A percentile compares a stretch with the other conserved stretches of the same genome.
Conservation (phyloP, 1,140 invertebrate species). For the Argopecten irradians region DNA sequence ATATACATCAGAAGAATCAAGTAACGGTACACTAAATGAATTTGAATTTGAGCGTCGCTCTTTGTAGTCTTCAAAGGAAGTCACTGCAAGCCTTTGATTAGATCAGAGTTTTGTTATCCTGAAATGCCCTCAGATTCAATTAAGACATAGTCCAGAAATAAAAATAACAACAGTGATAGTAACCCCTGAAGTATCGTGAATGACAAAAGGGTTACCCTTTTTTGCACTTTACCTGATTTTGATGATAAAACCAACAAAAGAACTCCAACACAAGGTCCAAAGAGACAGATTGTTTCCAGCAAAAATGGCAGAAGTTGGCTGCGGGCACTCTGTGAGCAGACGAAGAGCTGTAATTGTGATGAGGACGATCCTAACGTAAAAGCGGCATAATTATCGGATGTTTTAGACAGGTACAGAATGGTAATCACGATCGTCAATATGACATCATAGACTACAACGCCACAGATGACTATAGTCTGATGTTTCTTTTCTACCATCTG, state of each 20-base stretch:
- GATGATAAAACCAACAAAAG: neutral
- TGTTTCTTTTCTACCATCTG: neutral
- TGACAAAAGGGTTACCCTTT: too few relatives aligned
- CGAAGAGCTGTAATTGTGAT: neutral
- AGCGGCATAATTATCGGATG: neutral
- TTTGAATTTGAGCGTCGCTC: too few relatives aligned
- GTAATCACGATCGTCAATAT: neutral
- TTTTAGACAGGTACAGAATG: neutral
- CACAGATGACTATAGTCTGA: neutral
- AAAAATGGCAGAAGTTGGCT: neutral
- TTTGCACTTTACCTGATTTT: neutral
- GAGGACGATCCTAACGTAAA: neutral
- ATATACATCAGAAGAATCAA: too few relatives aligned
- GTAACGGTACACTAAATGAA: too few relatives aligned
- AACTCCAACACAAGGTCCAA: neutral
- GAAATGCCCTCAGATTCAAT: too few relatives aligned
- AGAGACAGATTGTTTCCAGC: neutral
- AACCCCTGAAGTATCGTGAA: too few relatives aligned
- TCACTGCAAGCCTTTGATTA: too few relatives aligned
- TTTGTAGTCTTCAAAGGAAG: too few relatives aligned
- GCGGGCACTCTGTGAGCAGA: neutral
- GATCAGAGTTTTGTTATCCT: too few relatives aligned
- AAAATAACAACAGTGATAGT: too few relatives aligned
- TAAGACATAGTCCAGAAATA: too few relatives aligned
- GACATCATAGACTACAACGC: neutral